Base-by-base conservation (phyloP, 2,113 vertebrate genomes). In the Callopanchax toddi region DNA sequence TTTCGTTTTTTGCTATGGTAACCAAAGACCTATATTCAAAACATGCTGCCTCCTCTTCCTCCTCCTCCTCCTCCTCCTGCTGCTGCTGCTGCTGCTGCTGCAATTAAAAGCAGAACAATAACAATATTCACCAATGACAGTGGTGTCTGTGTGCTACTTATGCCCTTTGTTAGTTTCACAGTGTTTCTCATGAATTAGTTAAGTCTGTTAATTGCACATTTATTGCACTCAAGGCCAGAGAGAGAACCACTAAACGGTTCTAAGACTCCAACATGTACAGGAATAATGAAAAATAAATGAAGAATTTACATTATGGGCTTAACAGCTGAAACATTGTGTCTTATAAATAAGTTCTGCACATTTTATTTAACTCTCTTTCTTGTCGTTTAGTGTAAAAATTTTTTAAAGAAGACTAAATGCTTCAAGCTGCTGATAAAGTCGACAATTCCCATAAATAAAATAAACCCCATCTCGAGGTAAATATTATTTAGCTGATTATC, bases 31-130 rank as follows among this genome's bases (percentile, higher is more conserved):
- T 84, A 85, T 79, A 88, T 86, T 86, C 83, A 81, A 88, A 90
- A 87, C 86, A 87, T 20, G 58, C 76, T 66, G 53, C 80, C 57
- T 52, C 62, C 68, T 66, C 74, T 60, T 53, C 55, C 62, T 44
- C 63, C 74, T 54, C 75, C 66, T 32, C 80, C 63, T 56, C 61
- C 68, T 63, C 74, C 63, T 52, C 55, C 65, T 44, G 60, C 74
- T 54, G 70, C 66, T 32, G 0, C 29, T 32, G 29, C 29, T 32
- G 29, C 29, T 68, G 70, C 63, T 71, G 26, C 70, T 59, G 78
- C 84, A 90, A 91, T 90, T 90, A 90, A 90, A 91, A 84, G 36
- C 81, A 87, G 75, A 87, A 87, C 87, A 90, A 89, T 87, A 89
- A 88, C 79, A 83, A 84, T 79, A 88, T 89, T 70, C 83, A 64